Conservation (phyloP, 2,888 invertebrate species). For the Ormyrus thymus region DNA sequence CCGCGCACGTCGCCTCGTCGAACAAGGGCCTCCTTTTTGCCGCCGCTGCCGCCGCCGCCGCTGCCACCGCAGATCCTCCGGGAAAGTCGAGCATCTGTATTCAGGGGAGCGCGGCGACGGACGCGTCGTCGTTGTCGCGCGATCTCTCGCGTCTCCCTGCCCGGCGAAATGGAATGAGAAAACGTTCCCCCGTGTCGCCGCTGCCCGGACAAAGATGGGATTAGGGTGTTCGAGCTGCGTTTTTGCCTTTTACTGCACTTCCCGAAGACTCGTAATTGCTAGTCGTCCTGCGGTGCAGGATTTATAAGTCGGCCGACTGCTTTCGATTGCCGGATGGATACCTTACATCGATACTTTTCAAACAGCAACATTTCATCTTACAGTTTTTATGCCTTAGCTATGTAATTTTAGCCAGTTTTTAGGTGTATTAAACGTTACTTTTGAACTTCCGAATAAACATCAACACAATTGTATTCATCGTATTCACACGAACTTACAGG, state of each 20-base stretch:
- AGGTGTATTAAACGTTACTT: too few species aligned
- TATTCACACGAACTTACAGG: too few species aligned
- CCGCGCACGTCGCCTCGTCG: conserved; percentile 9
- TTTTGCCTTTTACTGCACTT: background rate
- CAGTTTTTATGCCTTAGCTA: too few species aligned
- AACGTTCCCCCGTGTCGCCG: conserved; percentile 1
- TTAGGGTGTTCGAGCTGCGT: conserved; percentile 16
- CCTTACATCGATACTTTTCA: too few species aligned
- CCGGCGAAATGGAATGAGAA: conserved; percentile 7
- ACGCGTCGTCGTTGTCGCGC: conserved; percentile 15
- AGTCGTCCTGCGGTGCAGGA: too few species aligned
- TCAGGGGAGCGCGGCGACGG: conserved; percentile 16
- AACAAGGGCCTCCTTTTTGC: conserved; percentile 24
- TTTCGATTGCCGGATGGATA: too few species aligned
- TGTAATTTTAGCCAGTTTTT: too few species aligned
- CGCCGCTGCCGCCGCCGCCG: background rate
- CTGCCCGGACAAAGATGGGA: conserved; percentile 20
- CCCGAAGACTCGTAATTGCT: too few species aligned
- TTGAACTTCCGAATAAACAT: too few species aligned
- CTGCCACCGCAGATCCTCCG: background rate
- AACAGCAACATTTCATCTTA: too few species aligned
- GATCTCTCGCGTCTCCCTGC: conserved; percentile 2
- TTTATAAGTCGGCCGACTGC: too few species aligned
- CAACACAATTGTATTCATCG: too few species aligned
- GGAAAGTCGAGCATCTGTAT: conserved; percentile 40